Evolutionary conservation across 2,113 vertebrate species (phyloP), one percentile per base, ranked within the genome.

Genomic region (Hyperopisus bebe): DNA sequence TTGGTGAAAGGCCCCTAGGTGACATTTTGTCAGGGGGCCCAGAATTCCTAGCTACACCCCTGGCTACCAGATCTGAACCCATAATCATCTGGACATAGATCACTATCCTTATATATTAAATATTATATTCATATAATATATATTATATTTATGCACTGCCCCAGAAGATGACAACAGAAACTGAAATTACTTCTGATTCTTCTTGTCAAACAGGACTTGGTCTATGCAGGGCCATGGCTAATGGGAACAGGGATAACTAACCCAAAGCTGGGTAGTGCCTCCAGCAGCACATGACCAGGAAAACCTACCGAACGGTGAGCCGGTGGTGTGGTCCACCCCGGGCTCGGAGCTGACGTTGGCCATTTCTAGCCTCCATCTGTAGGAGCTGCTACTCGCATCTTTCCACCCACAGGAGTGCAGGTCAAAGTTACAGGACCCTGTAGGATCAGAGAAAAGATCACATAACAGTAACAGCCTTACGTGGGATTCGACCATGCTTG

Each of bases 391-490:
- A 50, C 92, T 94, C 21, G 3, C 89, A 85, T 94, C 5, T 3
- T 66, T 93, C 96, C 96, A 96, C 5, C 95, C 94, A 58, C 96
- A 96, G 10, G 90, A 31, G 91, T 94, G 88, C 46, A 82, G 47
- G 89, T 96, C 96, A 94, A 96, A 96, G 86, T 93, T 47, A 90
- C 96, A 96, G 24, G 93, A 92, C 10, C 94, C 95, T 96, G 87
- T 15, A 31, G 88, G 46, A 86, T 13, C 13, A 15, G 10, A 80
- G 35, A 53, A 53, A 55, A 19, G 31, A 3, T 86, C 13, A 27
- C 3, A 51, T 7, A 21, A 39, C 50, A 53, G 39, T 24, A n/a
- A 19, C 8, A 53, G 48, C 5, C 85, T 31, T 8, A 51, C 2
- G 13, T 39, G 31, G 31, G 35, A 77, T 42, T 80, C 17, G 2